Percentiles rank a stretch among this genome's conserved stretches.
These are phyloP conservation scores for Chiloscyllium plagiosum DNA, from an alignment of 2,113 vertebrate species.

Conservation along the genomic window DNA sequence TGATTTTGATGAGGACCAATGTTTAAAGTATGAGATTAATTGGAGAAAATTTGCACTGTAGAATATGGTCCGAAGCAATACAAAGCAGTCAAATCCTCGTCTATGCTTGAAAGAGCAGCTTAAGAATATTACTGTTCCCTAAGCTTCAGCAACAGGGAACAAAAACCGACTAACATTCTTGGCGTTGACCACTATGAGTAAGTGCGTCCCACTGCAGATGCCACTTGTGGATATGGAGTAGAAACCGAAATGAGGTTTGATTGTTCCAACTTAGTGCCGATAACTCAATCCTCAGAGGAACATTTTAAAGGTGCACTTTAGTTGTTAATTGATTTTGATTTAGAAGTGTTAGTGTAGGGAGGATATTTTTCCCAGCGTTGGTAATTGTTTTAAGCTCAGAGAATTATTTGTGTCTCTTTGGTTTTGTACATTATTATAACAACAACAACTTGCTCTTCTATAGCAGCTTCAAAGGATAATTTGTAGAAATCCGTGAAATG, in stretches of 20 bases:
- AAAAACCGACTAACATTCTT: neutral
- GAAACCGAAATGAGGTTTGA: neutral
- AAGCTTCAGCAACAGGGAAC: neutral
- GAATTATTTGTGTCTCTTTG: too few species aligned
- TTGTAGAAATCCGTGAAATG: too few species aligned
- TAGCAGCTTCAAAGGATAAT: too few species aligned
- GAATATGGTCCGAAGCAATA: neutral
- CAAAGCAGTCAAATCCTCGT: neutral
- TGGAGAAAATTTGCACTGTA: neutral
- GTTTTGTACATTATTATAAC: neutral
- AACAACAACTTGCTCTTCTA: too few species aligned
- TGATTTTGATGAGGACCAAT: neutral
- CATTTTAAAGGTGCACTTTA: neutral
- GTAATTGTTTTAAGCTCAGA: neutral
- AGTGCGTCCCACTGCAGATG: neutral
- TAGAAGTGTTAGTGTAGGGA: neutral
- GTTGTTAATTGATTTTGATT: neutral
- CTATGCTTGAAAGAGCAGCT: neutral
- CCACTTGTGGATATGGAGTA: neutral
- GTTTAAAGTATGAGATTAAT: neutral
- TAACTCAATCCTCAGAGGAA: neutral
- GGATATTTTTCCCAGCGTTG: neutral
- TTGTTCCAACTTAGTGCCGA: neutral
- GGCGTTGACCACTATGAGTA: neutral
- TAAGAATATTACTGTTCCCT: neutral